Evolutionary conservation across 2,797 vertebrate genomes (phyloP).

Genomic region (Menidia menidia): DNA sequence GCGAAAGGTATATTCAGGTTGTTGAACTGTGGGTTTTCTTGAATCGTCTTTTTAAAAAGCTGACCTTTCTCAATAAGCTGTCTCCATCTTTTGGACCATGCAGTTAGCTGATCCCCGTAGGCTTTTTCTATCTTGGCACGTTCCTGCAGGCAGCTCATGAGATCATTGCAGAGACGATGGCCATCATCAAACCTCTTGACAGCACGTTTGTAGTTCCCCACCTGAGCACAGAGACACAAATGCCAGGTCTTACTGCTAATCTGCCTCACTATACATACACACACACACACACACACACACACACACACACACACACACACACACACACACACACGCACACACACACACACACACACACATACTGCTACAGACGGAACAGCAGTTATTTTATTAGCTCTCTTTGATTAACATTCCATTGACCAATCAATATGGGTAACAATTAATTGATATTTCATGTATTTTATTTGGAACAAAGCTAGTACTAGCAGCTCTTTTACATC

Average conservation of each 20-base stretch:
- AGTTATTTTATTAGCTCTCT: too few relatives aligned
- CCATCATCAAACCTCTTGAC: slow-evolving; percentile 96
- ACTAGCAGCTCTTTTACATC: too few relatives aligned
- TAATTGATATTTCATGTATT: too few relatives aligned
- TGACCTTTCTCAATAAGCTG: slow-evolving; percentile 97
- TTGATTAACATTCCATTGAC: too few relatives aligned
- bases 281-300: not conserved
- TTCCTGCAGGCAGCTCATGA: slow-evolving; percentile 96
- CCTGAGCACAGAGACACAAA: slow-evolving; percentile 76
- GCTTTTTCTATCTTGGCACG: slow-evolving; percentile 97
- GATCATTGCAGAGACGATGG: slow-evolving; percentile 96
- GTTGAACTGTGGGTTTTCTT: not conserved
- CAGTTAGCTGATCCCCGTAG: slow-evolving; percentile 93
- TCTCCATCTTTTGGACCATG: slow-evolving; percentile 97
- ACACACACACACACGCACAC: not conserved
- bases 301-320: not conserved
- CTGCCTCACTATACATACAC: not conserved
- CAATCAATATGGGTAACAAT: too few relatives aligned
- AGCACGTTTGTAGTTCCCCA: slow-evolving; percentile 97
- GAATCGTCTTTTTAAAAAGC: not conserved
- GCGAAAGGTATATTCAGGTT: not conserved
- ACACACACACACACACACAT: not conserved
- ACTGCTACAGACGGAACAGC: too few relatives aligned
- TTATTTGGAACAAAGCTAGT: too few relatives aligned
- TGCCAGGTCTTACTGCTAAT: not conserved